Evolutionary conservation across 2,888 invertebrate species (phyloP).

Genomic region (Apotomis turbidana): DNA sequence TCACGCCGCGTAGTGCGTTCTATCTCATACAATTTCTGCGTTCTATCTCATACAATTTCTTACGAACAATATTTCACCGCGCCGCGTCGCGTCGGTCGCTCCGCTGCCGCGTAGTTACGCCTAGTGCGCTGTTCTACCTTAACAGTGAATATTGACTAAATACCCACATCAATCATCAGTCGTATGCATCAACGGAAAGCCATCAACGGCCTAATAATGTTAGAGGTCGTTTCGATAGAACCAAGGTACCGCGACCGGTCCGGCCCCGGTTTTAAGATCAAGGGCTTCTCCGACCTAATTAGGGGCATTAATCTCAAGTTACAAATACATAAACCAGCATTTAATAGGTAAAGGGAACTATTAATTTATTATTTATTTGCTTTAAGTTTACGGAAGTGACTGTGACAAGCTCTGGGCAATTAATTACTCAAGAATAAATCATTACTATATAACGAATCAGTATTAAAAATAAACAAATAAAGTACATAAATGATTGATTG

Average conservation of each 20-base stretch:
- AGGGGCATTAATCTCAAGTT: slow-evolving; percentile 31
- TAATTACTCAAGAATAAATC: not conserved
- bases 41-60: too few species aligned
- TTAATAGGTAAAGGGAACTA: slow-evolving; percentile 24
- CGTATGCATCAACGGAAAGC: slow-evolving; percentile 12
- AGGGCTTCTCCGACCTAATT: slow-evolving; percentile 36
- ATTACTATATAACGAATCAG: too few species aligned
- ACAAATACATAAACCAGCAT: slow-evolving; percentile 37
- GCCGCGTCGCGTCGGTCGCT: too few species aligned
- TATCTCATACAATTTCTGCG: too few species aligned
- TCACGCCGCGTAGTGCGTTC: too few species aligned
- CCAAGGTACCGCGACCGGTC: slow-evolving; percentile 38
- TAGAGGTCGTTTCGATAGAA: slow-evolving; percentile 34
- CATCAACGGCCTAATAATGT: slow-evolving; percentile 6
- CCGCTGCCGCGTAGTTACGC: too few species aligned
- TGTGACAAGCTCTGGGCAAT: slow-evolving; percentile 3
- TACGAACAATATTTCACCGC: not conserved
- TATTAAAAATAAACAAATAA: too few species aligned
- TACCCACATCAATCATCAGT: slow-evolving; percentile 27
- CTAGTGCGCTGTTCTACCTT: not conserved
- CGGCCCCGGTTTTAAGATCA: slow-evolving; percentile 23
- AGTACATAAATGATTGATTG: too few species aligned
- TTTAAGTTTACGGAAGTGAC: slow-evolving; percentile 21
- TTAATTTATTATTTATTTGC: slow-evolving; percentile 2
- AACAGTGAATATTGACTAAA: slow-evolving; percentile 13